Evolutionary conservation across 1,140 invertebrate species (phyloP).

Genomic region (Diabrotica undecimpunctata): DNA sequence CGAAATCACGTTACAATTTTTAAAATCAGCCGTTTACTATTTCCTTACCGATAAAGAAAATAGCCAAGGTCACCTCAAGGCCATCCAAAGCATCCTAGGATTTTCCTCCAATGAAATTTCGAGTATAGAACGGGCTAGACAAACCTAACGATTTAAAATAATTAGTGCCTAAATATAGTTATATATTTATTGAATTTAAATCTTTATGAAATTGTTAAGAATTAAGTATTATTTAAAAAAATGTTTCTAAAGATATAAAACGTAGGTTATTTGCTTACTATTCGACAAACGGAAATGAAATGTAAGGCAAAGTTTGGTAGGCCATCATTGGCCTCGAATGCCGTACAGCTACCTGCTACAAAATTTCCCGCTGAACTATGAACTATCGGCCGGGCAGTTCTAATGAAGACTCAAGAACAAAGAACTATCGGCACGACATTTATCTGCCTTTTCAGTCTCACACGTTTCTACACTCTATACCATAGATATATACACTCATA

Average conservation of each 20-base stretch:
- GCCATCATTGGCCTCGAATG: too few relatives aligned
- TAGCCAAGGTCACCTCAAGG: conserved; percentile 75
- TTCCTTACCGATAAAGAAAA: conserved; percentile 84
- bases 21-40: conserved; percentile 87
- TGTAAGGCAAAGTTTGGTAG: too few relatives aligned
- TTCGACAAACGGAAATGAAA: too few relatives aligned
- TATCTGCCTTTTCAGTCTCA: too few relatives aligned
- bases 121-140: conserved; percentile 66
- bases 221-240: background rate
- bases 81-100: conserved; percentile 81
- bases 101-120: conserved; percentile 71
- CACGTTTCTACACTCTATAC: too few relatives aligned
- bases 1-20: conserved; percentile 81
- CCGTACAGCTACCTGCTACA: too few relatives aligned
- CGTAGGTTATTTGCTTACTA: background rate
- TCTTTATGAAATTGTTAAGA: background rate
- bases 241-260: background rate
- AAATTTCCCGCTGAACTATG: too few relatives aligned
- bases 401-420: too few relatives aligned
- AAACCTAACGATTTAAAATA: conserved; percentile 24
- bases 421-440: too few relatives aligned
- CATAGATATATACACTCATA: too few relatives aligned
- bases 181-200: conserved; percentile 4
- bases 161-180: conserved; percentile 26
- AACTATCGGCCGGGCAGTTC: too few relatives aligned